Percentiles rank a stretch among this genome's conserved stretches.
These are phyloP conservation scores for Dolichotis patagonum DNA, from an alignment of 2,113 vertebrate species.

Conservation along the genomic window DNA sequence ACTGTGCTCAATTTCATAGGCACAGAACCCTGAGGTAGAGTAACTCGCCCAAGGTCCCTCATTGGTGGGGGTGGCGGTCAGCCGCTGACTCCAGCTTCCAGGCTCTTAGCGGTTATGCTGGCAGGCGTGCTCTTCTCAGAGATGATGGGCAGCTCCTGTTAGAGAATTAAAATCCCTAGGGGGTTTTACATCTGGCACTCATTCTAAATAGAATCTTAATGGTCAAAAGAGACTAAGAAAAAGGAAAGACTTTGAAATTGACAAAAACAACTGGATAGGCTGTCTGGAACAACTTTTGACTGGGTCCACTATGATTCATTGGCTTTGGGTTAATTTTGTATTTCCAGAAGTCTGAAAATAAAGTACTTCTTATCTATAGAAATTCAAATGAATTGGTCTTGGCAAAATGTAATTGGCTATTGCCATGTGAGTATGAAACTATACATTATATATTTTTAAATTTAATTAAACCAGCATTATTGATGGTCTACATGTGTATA, in stretches of 20 bases:
- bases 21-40: background rate
- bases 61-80: background rate
- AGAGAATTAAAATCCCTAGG: background rate
- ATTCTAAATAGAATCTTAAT: background rate
- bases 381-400: background rate
- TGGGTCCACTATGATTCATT: background rate
- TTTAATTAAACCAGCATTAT: background rate
- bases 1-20: background rate
- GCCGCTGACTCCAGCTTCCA: background rate
- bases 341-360: background rate
- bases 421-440: background rate
- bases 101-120: background rate
- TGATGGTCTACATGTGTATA: no score
- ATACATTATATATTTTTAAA: background rate
- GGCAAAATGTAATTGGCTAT: background rate
- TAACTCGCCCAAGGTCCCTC: background rate
- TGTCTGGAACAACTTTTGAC: background rate
- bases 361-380: background rate
- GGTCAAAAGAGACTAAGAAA: background rate
- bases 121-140: background rate
- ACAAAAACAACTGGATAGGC: background rate
- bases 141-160: background rate
- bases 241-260: background rate
- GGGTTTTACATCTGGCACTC: background rate
- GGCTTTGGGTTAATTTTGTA: background rate